Percentiles rank a stretch among this genome's conserved stretches.
Conservation (phyloP, 2,113 vertebrate genomes). For the Xerus inauris region DNA sequence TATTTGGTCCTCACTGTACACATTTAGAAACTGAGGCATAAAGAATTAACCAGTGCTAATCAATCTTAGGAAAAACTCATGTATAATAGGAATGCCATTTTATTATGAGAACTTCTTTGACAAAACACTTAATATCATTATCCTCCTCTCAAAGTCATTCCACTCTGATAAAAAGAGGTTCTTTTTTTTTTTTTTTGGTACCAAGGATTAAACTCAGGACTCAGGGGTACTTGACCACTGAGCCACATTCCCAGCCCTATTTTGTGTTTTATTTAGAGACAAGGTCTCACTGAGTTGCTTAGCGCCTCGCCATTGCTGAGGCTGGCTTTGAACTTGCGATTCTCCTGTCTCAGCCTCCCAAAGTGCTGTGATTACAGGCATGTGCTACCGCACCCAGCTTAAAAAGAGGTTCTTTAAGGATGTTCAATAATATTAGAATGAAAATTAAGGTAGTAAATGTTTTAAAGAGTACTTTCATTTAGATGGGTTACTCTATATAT, state of each 20-base stretch:
- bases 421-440: not conserved
- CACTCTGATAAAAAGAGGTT: not conserved
- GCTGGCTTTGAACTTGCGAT: too few relatives aligned
- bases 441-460: not conserved
- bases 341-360: too few relatives aligned
- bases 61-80: not conserved
- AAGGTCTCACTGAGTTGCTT: too few relatives aligned
- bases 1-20: not conserved
- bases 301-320: too few relatives aligned
- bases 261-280: too few relatives aligned
- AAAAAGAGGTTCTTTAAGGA: not conserved
- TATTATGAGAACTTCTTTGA: not conserved
- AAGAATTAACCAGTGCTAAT: not conserved
- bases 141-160: not conserved
- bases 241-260: too few relatives aligned
- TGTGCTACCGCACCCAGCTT: too few relatives aligned
- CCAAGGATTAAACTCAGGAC: too few relatives aligned
- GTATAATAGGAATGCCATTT: not conserved
- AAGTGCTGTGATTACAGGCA: too few relatives aligned
- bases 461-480: not conserved
- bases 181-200: too few relatives aligned
- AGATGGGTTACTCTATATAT: not conserved
- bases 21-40: not conserved
- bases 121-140: not conserved
- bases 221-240: too few relatives aligned